Base-by-base conservation (phyloP, 2,888 invertebrate genomes). In the Xylota segnis region DNA sequence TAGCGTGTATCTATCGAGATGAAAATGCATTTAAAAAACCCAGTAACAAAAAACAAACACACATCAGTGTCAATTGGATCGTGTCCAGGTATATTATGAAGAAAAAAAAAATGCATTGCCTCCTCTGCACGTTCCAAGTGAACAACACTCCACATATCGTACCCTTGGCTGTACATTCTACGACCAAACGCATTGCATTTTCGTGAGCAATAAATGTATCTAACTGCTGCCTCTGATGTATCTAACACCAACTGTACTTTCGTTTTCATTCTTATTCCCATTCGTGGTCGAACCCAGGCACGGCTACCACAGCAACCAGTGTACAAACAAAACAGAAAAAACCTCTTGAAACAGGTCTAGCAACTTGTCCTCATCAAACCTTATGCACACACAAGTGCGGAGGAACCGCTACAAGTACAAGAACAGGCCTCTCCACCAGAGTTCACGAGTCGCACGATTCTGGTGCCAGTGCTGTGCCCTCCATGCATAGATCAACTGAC, bases 401-500 rank as follows among this genome's bases (percentile, higher is more conserved):
- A 16, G 50, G 43, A 52, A 47, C 54, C 52, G 27, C 27, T 76
- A 34, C 59, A 72, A 71, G 50, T 65, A n/a, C n/a, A n/a, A n/a
- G n/a, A n/a, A n/a, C 50, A 40, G 58, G 47, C n/a, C n/a, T n/a
- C 34, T 34, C 47, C 74, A 54, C n/a, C 47, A 77, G 63, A 70
- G 56, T 63, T 66, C 83, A 83, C 79, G 79, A 71, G 54, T 65
- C 59, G 58, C 83, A 83, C 83, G 83, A 83, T 79, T 84, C 10
- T 66, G 29, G 32, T 84, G 75, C 70, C 84, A 84, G 70, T 59
- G 79, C 37, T 79, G 54, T 84, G 84, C 58, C 84, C 84, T 84
- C 75, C 75, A 84, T 75, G 29, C 65, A 84, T 84, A 75, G 70
- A 84, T 84, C 84, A 84, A 75, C 71, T 66, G 79, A 84, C 84